These are phyloP conservation scores for Perognathus longimembris DNA, from an alignment of 2,113 vertebrate species.

Conservation along the genomic window DNA sequence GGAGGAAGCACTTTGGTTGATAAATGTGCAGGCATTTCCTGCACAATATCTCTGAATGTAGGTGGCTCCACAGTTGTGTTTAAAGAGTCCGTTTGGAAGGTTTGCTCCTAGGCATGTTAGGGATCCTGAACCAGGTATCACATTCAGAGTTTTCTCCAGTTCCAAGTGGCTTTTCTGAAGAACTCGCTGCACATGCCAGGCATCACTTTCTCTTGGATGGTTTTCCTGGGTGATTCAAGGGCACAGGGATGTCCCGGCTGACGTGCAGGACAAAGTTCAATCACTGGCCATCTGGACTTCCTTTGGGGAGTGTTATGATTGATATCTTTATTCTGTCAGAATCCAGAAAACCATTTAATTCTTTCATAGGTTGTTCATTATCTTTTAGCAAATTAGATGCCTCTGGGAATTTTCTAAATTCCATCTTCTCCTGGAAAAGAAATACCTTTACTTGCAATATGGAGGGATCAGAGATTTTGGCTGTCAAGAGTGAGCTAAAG, in stretches of 20 bases:
- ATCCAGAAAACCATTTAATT: slow-evolving; percentile 69
- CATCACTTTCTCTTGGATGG: neutral
- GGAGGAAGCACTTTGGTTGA: neutral
- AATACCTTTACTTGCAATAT: neutral
- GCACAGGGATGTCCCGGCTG: neutral
- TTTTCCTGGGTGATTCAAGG: slow-evolving; percentile 41
- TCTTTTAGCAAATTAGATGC: slow-evolving; percentile 75
- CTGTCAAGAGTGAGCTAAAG: too few species aligned
- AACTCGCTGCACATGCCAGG: neutral
- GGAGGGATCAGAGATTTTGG: slow-evolving; percentile 51
- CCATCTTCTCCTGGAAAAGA: slow-evolving; percentile 38
- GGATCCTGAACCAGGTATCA: neutral
- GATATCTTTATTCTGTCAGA: slow-evolving; percentile 74
- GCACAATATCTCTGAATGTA: neutral
- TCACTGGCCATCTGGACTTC: slow-evolving; percentile 72
- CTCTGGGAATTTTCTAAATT: slow-evolving; percentile 72
- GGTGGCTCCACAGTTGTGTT: neutral
- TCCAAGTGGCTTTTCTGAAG: neutral
- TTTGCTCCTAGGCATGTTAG: neutral
- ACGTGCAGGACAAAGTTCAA: slow-evolving; percentile 57
- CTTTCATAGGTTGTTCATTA: slow-evolving; percentile 67
- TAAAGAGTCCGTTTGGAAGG: neutral
- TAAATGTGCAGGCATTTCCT: neutral
- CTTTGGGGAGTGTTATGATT: slow-evolving; percentile 69
- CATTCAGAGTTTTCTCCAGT: neutral